Evolutionary conservation across 2,113 vertebrate genomes (phyloP).

Genomic region (Syrmaticus mikado): DNA sequence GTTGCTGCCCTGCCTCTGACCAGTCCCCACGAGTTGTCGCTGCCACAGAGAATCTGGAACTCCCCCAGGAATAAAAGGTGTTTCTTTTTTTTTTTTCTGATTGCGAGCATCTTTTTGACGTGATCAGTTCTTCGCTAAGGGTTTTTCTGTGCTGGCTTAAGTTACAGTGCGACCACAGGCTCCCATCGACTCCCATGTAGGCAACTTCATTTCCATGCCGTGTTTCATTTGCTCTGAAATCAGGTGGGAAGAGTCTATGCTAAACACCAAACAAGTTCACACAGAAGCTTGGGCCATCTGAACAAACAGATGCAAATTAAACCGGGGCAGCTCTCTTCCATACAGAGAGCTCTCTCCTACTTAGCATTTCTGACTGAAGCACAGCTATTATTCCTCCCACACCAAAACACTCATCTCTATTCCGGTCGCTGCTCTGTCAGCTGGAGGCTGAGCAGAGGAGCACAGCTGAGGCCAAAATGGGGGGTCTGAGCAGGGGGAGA

Average conservation of each 20-base stretch:
- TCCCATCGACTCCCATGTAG: neutral
- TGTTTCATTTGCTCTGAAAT: neutral
- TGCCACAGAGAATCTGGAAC: neutral
- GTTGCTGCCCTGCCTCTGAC: neutral
- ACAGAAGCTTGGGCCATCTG: neutral
- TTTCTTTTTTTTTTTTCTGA: constrained; percentile 27
- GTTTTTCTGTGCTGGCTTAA: neutral
- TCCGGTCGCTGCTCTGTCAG: accelerated
- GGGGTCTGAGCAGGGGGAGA: accelerated
- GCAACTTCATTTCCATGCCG: neutral
- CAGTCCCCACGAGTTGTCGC: neutral
- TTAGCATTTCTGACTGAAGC: neutral
- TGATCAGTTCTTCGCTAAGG: neutral
- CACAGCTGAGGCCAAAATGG: neutral
- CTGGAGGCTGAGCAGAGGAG: neutral
- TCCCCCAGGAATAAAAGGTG: constrained; percentile 51
- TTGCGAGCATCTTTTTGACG: neutral
- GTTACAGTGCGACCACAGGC: accelerated
- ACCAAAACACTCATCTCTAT: neutral
- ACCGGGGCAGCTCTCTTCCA: neutral
- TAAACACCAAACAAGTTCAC: neutral
- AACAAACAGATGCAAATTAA: neutral
- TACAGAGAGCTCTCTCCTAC: neutral
- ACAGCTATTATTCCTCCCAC: neutral
- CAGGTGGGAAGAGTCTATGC: neutral